Base-by-base conservation (phyloP, 2,113 vertebrate species). In the Megaleporinus macrocephalus region DNA sequence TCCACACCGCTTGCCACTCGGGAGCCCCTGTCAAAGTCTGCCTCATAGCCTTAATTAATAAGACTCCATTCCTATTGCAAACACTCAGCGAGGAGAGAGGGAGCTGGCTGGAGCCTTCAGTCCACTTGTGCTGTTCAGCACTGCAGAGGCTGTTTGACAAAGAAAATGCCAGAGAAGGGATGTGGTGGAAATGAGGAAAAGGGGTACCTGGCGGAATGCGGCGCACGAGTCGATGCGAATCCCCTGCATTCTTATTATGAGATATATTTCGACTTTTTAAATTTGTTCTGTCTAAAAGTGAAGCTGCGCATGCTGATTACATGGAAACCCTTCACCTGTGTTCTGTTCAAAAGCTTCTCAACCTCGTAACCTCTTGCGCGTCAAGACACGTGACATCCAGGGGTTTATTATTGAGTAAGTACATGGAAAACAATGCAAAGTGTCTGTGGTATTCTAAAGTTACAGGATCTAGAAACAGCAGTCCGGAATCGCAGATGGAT, bases 21-120 rank as follows among this genome's bases (percentile, higher is more conserved):
- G 92, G 91, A 93, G 89, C 88, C 86, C 87, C 92, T 93, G 92
- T 94, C 93, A 93, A 90, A 91, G 80, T 87, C 88, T 81, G 86
- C 87, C 88, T 88, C 86, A 78, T 89, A 83, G 88, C 90, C 89
- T 91, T 93, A 92, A 94, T 93, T 93, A 93, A 94, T 93, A 93
- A 93, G 88, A 87, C 87, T 87, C 88, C 89, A 78, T 91, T 93
- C 85, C 87, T 86, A 89, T 90, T 89, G 91, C 88, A 90, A 87
- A 88, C 85, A 85, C 84, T 88, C 47, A 63, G 66, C 61, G 71
- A 63, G 73, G 55, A 63, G 78, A 84, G 55, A 75, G 63, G 30
- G 41, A 78, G 62, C 59, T 74, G 79, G 72, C 76, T 82, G 7
- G 57, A 18, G 57, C 57, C 62, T 76, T 73, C 55, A 83, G 84